Evolutionary conservation across 1,140 invertebrate species (phyloP).

Genomic region (Grapholita molesta): DNA sequence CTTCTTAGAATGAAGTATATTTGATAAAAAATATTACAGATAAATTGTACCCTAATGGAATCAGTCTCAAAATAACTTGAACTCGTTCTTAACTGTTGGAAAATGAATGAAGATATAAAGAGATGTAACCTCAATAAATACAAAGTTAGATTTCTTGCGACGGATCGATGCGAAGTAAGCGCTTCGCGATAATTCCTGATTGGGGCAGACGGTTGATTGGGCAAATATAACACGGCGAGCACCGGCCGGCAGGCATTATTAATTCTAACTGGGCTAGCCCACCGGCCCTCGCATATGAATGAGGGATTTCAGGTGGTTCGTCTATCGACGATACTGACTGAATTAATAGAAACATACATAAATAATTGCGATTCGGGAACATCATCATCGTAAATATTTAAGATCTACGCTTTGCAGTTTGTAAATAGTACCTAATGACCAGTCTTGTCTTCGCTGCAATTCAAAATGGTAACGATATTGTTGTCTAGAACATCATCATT

Average conservation of each 20-base stretch:
- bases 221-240: constrained; percentile 19
- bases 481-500: too few species aligned
- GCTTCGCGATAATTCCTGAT: constrained; percentile 16
- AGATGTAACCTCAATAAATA: too few species aligned
- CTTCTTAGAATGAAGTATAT: too few species aligned
- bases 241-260: constrained; percentile 38
- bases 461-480: too few species aligned
- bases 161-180: not conserved
- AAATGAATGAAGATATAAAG: not conserved
- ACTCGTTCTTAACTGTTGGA: too few species aligned
- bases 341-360: constrained; percentile 43
- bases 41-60: too few species aligned
- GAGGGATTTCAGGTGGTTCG: constrained; percentile 55
- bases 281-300: constrained; percentile 51
- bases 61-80: too few species aligned
- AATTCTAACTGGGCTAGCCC: constrained; percentile 44
- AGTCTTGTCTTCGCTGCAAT: too few species aligned
- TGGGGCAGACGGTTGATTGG: constrained; percentile 18
- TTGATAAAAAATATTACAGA: too few species aligned
- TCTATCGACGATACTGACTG: constrained; percentile 47
- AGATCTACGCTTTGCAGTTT: too few species aligned
- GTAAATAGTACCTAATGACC: too few species aligned
- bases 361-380: not conserved
- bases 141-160: not conserved
- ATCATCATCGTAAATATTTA: too few species aligned